phyloP scores from a whole-genome alignment of 2,888 invertebrate species.

The Meandrusa payeni region DNA sequence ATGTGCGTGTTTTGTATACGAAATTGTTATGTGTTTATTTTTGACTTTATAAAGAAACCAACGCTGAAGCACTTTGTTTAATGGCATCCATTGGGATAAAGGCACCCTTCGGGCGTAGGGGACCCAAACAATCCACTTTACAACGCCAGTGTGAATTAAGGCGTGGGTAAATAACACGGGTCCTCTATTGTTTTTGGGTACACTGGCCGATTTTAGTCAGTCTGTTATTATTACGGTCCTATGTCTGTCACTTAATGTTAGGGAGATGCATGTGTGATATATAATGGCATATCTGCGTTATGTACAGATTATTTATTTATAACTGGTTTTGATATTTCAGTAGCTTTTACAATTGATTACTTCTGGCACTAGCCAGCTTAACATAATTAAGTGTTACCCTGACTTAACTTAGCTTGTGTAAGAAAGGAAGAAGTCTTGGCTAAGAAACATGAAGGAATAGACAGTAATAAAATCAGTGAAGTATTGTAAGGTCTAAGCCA shows the following conservation, averaged over 20 bases:
- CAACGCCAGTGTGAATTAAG: slow-evolving; percentile 20
- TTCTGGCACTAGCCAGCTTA: too few species aligned
- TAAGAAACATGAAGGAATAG: too few species aligned
- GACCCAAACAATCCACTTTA: slow-evolving; percentile 19
- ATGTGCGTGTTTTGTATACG: too few species aligned
- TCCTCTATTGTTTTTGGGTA: slow-evolving; percentile 17
- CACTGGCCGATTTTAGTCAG: slow-evolving; percentile 10
- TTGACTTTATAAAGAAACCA: too few species aligned
- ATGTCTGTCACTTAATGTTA: neutral
- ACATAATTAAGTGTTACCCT: too few species aligned
- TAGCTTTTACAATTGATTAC: too few species aligned
- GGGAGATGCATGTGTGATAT: neutral
- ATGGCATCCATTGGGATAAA: slow-evolving; percentile 15
- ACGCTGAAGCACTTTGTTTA: slow-evolving; percentile 18
- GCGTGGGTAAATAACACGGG: slow-evolving; percentile 11
- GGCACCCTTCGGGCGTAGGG: slow-evolving; percentile 12
- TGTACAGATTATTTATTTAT: neutral
- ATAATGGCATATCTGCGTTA: neutral
- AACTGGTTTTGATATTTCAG: too few species aligned
- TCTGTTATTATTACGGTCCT: slow-evolving; percentile 13
- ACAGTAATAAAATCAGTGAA: too few species aligned
- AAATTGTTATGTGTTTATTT: too few species aligned
- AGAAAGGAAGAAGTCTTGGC: too few species aligned
- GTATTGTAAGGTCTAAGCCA: neutral
- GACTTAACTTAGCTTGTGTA: too few species aligned